These are phyloP conservation scores for Ditula angustiorana DNA, from an alignment of 2,888 invertebrate genomes.

Conservation along the genomic window DNA sequence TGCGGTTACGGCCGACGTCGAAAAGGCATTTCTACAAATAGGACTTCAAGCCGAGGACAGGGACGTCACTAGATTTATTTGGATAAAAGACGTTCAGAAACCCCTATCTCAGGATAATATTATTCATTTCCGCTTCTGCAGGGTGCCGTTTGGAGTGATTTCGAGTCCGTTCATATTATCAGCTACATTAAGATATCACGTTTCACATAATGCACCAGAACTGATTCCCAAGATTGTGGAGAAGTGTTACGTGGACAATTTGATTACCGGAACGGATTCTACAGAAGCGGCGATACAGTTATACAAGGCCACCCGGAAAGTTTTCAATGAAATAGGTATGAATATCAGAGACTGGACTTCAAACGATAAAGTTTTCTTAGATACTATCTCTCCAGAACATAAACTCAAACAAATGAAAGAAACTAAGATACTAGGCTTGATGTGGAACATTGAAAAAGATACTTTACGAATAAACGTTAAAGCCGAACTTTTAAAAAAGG, in stretches of 20 bases:
- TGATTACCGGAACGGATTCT: not conserved
- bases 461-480: not conserved
- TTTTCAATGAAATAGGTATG: not conserved
- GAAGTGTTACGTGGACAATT: not conserved
- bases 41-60: not conserved
- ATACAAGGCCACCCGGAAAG: not conserved
- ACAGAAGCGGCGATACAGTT: not conserved
- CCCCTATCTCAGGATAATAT: not conserved
- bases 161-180: not conserved
- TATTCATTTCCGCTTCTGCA: not conserved
- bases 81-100: not conserved
- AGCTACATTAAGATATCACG: not conserved
- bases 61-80: not conserved
- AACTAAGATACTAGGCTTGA: not conserved
- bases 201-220: not conserved
- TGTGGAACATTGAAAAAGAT: constrained; percentile 5
- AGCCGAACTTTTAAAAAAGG: not conserved
- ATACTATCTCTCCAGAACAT: not conserved
- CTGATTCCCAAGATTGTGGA: not conserved
- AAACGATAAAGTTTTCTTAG: not conserved
- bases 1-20: not conserved
- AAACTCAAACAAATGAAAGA: constrained; percentile 4
- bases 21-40: not conserved
- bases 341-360: constrained; percentile 4
- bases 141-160: not conserved